These are phyloP conservation scores for Cheilosia scutellata DNA, from an alignment of 2,888 invertebrate genomes.

Conservation along the genomic window DNA sequence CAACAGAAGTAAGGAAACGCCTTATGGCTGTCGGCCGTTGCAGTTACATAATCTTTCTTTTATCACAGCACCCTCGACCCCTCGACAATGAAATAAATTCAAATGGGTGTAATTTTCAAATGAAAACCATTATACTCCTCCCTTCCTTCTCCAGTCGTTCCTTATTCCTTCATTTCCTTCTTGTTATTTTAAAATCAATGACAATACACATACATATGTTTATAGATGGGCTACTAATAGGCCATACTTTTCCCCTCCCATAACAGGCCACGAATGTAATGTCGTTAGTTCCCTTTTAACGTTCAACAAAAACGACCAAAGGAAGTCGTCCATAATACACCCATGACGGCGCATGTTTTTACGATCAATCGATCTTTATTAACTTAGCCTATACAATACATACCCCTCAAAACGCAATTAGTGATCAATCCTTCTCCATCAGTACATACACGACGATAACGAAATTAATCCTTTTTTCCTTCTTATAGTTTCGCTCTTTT, in stretches of 20 bases:
- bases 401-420: slow-evolving; percentile 71
- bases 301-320: slow-evolving; percentile 27
- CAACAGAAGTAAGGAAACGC: slow-evolving; percentile 67
- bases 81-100: slow-evolving; percentile 39
- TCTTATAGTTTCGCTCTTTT: slow-evolving; percentile 6
- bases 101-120: slow-evolving; percentile 60
- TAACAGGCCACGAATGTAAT: slow-evolving; percentile 12
- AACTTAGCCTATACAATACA: slow-evolving; percentile 29
- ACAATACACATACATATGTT: slow-evolving; percentile 57
- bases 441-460: slow-evolving; percentile 5
- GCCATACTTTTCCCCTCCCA: not conserved
- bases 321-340: slow-evolving; percentile 29
- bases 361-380: slow-evolving; percentile 69
- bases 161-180: not conserved
- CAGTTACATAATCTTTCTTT: slow-evolving; percentile 70
- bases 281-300: slow-evolving; percentile 12
- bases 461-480: slow-evolving; percentile 61
- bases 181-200: slow-evolving; percentile 25
- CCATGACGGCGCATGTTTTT: slow-evolving; percentile 37
- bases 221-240: slow-evolving; percentile 27
- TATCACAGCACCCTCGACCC: slow-evolving; percentile 36
- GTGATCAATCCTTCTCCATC: slow-evolving; percentile 45
- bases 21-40: slow-evolving; percentile 62
- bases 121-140: slow-evolving; percentile 37
- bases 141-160: not conserved